Evolutionary conservation across 1,140 invertebrate genomes (phyloP), one percentile per base, ranked within the genome.

Genomic region (Heliconius hermathena): DNA sequence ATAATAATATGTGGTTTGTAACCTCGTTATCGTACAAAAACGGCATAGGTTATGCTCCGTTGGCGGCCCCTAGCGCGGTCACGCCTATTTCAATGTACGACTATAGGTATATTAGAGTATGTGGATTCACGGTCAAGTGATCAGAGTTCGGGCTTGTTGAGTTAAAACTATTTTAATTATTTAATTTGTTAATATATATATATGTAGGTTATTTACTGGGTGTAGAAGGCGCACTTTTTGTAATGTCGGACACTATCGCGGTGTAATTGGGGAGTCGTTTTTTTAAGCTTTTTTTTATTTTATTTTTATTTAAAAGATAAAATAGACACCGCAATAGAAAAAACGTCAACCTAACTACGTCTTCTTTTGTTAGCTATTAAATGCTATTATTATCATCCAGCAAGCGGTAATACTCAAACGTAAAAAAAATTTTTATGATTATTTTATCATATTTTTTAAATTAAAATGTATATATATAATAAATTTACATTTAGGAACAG

Each of bases 1-100:
- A 85, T 93, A 93, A 93, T 93, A 90, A 94, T 90, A 83, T 76
- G 83, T 83, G 90, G 92, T 88, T 90, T 87, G 86, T 84, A 83
- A 76, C 84, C 87, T 93, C 88, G 90, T 94, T 91, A 92, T 91
- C 87, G 87, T 88, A 91, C 89, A 91, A 91, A 93, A 91, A 91
- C 82, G 86, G 83, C 83, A 84, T 88, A 89, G 87, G 91, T 89
- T 91, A 92, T 89, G 91, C 86, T 89, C 87, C 85, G 90, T 82
- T 90, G 81, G 77, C 88, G 88, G 84, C 87, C 89, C 86, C 89
- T 85, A 79, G 84, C 79, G 83, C 85, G 77, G 86, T 80, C 74
- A 89, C 90, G 90, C 90, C 91, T 76, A 73, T 80, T 80, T 52
- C 36, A 52, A 41, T 79, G 54, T 46, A 4, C 11, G 41, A 5